Evolutionary conservation across 1,140 invertebrate genomes (phyloP).

Genomic region (Drosophila punjabiensis): DNA sequence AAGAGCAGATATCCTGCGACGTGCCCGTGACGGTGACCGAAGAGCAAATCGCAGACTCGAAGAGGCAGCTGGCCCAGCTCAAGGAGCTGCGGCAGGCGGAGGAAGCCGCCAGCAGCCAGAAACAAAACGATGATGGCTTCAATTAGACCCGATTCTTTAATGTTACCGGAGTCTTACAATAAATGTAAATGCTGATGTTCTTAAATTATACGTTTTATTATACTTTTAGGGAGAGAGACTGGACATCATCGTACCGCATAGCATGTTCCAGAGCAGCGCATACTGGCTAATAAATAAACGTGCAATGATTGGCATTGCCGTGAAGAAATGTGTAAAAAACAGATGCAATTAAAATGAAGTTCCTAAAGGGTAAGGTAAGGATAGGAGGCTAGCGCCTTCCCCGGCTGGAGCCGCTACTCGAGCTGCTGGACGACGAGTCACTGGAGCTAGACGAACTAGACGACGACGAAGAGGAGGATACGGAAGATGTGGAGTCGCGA

Average conservation of each 20-base stretch:
- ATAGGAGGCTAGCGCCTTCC: slow-evolving; percentile 33
- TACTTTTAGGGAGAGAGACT: slow-evolving; percentile 41
- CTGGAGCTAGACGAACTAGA: slow-evolving; percentile 76
- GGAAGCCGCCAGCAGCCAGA: slow-evolving; percentile 35
- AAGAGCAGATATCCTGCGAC: slow-evolving; percentile 89
- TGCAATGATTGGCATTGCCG: slow-evolving; percentile 16
- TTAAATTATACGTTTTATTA: slow-evolving; percentile 72
- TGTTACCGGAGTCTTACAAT: slow-evolving; percentile 34
- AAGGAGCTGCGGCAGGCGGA: slow-evolving; percentile 57
- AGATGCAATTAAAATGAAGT: slow-evolving; percentile 33
- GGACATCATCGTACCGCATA: slow-evolving; percentile 50
- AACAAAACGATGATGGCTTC: slow-evolving; percentile 65
- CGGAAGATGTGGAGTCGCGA: slow-evolving; percentile 64
- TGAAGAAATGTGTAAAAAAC: slow-evolving; percentile 30
- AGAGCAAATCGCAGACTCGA: slow-evolving; percentile 88
- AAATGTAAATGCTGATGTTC: slow-evolving; percentile 53
- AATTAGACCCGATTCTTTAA: slow-evolving; percentile 44
- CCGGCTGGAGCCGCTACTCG: slow-evolving; percentile 54
- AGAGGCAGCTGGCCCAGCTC: slow-evolving; percentile 86
- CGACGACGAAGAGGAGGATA: slow-evolving; percentile 75
- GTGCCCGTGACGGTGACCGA: slow-evolving; percentile 88
- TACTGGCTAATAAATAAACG: slow-evolving; percentile 67
- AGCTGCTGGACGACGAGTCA: slow-evolving; percentile 68
- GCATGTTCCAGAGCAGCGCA: slow-evolving; percentile 53
- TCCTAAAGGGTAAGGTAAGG: slow-evolving; percentile 16